Evolutionary conservation across 2,797 vertebrate genomes (phyloP).

Genomic region (Psittacula derbiana): DNA sequence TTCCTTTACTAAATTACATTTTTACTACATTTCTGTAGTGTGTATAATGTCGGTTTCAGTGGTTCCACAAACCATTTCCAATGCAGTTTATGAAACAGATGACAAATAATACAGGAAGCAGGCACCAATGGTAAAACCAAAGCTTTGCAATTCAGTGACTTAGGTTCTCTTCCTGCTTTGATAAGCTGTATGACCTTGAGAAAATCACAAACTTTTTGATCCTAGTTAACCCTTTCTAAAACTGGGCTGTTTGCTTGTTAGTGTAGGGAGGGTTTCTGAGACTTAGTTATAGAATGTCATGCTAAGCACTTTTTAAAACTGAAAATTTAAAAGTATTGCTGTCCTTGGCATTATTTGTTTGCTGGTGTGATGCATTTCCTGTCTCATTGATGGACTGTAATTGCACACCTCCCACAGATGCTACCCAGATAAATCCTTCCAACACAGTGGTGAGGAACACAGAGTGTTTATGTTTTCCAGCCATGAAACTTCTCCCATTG

Average conservation of each 20-base stretch:
- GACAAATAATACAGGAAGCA: background rate
- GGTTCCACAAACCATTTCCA: slow-evolving; percentile 7
- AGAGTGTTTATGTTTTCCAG: slow-evolving; percentile 55
- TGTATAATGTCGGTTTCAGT: slow-evolving; percentile 19
- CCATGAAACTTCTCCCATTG: slow-evolving; percentile 51
- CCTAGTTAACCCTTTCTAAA: background rate
- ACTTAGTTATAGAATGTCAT: background rate
- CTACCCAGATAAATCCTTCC: slow-evolving; percentile 41
- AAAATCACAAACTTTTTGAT: background rate
- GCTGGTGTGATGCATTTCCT: background rate
- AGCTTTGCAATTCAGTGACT: background rate
- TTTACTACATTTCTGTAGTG: slow-evolving; percentile 25
- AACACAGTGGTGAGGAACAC: background rate
- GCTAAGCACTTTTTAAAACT: background rate
- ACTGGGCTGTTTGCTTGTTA: background rate
- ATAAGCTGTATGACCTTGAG: background rate
- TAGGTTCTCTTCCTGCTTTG: background rate
- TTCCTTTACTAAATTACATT: slow-evolving; percentile 52
- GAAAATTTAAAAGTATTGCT: background rate
- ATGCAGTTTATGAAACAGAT: background rate
- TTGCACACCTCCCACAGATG: slow-evolving; percentile 3
- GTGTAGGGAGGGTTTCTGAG: background rate
- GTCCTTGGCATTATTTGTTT: background rate
- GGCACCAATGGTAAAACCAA: background rate
- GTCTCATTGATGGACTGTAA: background rate